Conservation (phyloP, 2,888 invertebrate genomes). For the Dryobotodes eremita region DNA sequence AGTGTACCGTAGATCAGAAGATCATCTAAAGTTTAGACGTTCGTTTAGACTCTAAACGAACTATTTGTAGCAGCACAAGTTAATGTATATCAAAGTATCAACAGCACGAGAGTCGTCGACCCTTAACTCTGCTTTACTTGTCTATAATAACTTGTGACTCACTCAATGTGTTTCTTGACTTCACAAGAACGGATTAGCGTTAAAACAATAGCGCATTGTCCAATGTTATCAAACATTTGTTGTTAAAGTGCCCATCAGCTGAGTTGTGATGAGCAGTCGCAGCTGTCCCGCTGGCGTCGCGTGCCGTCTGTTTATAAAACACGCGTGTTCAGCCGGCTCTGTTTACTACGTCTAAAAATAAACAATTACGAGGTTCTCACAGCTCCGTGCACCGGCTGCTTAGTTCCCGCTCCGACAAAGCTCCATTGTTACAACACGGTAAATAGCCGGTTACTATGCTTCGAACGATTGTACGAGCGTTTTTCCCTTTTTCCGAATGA, state of each 20-base stretch:
- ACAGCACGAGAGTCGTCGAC: background rate
- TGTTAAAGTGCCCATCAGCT: conserved; percentile 3
- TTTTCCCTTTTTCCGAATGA: conserved; percentile 41
- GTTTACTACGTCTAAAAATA: conserved; percentile 49
- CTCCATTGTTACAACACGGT: conserved; percentile 32
- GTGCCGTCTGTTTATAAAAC: conserved; percentile 37
- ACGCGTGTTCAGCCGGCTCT: conserved; percentile 18
- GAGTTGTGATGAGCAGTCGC: conserved; percentile 6
- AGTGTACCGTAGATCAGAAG: background rate
- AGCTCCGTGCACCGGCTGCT: conserved; percentile 11
- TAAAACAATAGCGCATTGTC: conserved; percentile 24
- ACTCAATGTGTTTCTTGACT: background rate
- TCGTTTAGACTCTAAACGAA: background rate
- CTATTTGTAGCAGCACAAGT: background rate
- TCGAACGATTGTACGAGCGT: background rate
- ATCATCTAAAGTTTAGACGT: no score
- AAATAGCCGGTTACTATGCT: background rate
- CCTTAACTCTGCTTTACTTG: background rate
- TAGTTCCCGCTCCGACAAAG: conserved; percentile 28
- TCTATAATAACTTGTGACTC: conserved; percentile 4
- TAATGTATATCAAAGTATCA: background rate
- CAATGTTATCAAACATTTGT: conserved; percentile 25
- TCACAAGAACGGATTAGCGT: background rate
- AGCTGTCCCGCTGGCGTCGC: conserved; percentile 1
- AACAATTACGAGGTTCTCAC: conserved; percentile 44